phyloP scores from a whole-genome alignment of 2,888 invertebrate species.

The Coleophora deauratella region DNA sequence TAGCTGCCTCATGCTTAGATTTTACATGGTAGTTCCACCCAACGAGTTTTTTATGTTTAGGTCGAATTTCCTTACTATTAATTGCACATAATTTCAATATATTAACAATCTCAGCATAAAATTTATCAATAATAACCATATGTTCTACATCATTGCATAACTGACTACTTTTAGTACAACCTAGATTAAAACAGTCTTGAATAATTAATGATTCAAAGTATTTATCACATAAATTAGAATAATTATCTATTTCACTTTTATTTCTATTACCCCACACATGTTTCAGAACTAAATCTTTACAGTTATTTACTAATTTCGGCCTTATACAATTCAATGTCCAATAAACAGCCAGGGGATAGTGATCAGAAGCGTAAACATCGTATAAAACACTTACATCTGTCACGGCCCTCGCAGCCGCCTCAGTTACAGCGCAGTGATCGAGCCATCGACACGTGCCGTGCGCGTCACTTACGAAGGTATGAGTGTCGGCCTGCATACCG shows the following conservation, averaged over 20 bases:
- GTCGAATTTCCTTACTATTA: not conserved
- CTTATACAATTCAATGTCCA: not conserved
- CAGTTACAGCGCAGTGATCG: not conserved
- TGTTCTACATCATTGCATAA: not conserved
- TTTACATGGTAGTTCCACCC: not conserved
- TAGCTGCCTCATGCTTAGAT: not conserved
- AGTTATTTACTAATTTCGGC: not conserved
- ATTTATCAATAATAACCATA: not conserved
- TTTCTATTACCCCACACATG: not conserved
- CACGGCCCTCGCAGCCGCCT: not conserved
- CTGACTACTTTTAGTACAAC: too few relatives aligned
- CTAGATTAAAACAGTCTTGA: not conserved
- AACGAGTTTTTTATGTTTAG: not conserved
- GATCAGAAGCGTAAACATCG: slow-evolving; percentile 1
- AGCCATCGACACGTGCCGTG: not conserved
- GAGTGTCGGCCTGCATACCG: not conserved
- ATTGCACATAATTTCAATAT: not conserved
- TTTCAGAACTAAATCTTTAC: not conserved
- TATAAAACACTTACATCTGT: not conserved
- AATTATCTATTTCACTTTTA: not conserved
- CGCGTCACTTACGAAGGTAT: not conserved
- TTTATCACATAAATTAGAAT: not conserved
- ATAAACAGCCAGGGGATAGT: not conserved
- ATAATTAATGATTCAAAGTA: not conserved
- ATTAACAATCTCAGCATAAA: not conserved